phyloP scores from a whole-genome alignment of 2,888 invertebrate genomes.

The Drosophila siamana region DNA sequence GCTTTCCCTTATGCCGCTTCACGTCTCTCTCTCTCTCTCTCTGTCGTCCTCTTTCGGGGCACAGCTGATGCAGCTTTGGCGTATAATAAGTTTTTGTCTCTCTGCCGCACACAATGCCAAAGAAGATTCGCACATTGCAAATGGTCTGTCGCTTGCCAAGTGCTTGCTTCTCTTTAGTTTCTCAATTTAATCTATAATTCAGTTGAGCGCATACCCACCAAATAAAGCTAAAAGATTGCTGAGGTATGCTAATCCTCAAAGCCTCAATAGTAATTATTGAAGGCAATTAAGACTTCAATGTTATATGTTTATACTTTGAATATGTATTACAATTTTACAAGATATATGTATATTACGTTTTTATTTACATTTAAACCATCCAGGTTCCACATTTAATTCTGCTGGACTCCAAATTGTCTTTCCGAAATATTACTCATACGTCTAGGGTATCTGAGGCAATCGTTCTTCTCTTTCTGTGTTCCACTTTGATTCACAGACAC shows the following conservation, averaged over 20 bases:
- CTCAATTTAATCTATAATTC: slow-evolving; percentile 61
- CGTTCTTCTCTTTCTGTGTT: background rate
- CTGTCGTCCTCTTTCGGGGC: slow-evolving; percentile 3
- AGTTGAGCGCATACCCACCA: slow-evolving; percentile 26
- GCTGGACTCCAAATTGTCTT: no score
- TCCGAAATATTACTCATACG: background rate
- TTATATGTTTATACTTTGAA: no score
- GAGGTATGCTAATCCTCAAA: background rate
- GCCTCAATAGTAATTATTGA: no score
- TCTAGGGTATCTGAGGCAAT: slow-evolving; percentile 17
- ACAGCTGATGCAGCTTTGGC: slow-evolving; percentile 57
- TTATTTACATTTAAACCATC: no score
- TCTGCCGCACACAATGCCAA: slow-evolving; percentile 17
- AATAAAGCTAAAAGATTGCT: background rate
- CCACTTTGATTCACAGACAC: slow-evolving; percentile 33
- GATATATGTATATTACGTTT: no score
- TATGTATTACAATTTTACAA: no score
- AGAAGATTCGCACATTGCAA: slow-evolving; percentile 34
- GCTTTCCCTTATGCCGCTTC: background rate
- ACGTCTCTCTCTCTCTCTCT: no score
- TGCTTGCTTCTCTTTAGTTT: slow-evolving; percentile 25
- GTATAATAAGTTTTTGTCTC: slow-evolving; percentile 74
- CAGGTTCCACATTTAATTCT: no score
- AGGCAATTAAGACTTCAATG: no score
- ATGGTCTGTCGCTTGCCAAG: slow-evolving; percentile 55